Evolutionary conservation across 2,888 invertebrate genomes (phyloP), one percentile per base, ranked within the genome.

Genomic region (Amphipoea lucens): DNA sequence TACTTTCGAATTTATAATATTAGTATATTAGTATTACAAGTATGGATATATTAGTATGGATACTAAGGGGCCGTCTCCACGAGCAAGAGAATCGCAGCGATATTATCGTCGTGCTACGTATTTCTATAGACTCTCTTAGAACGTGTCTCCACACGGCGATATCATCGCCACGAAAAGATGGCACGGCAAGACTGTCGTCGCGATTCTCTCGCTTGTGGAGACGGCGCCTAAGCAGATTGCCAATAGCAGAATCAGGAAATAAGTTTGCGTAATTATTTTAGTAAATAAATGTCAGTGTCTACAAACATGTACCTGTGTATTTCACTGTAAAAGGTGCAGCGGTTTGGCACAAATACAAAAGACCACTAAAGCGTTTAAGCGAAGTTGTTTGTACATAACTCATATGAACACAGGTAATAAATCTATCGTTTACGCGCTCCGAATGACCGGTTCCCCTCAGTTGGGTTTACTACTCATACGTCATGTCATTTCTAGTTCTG

Each of bases 401-500:
- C 83, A 82, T n/a, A 48, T 2, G 48, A 40, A 29, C 51, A 54
- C 29, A n/a, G 23, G 23, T 40, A 60, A 57, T 86, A 86, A 84
- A 86, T 84, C 75, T 17, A 86, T 75, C 62, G 78, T 82, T 77
- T 75, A 86, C 72, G 62, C 68, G 29, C 42, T 73, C 54, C 45
- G 45, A 60, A 76, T 66, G 68, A 65, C 62, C 62, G n/a, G 83
- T 86, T 86, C 74, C 62, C 29, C 72, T 45, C 83, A 73, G 57
- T 76, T 86, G 29, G 23, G 63, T 67, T 78, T 78, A 73, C 40
- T 48, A 60, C 70, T 70, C 87, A 75, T 70, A n/a, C 29, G 23
- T 82, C 57, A 71, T 67, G 62, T 40, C 36, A 62, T 17, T 57
- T 71, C 40, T 40, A n/a, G 6, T 65, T 12, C 73, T 65, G n/a